Evolutionary conservation across 2,113 vertebrate genomes (phyloP).

Genomic region (Echinops telfairi): DNA sequence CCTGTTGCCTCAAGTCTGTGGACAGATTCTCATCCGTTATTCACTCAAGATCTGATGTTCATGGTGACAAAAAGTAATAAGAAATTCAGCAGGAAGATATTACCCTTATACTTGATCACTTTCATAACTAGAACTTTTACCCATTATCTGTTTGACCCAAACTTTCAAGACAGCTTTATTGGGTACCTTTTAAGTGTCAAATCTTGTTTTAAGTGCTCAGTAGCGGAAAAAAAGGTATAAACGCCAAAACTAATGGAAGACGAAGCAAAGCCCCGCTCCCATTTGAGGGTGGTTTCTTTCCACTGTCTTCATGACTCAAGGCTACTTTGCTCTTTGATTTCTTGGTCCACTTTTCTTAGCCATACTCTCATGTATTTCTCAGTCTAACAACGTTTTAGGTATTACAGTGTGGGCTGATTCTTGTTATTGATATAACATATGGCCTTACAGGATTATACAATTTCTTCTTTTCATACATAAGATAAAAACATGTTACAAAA

Average conservation of each 20-base stretch:
- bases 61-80: background rate
- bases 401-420: constrained; percentile 1
- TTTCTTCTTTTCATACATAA: background rate
- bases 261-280: background rate
- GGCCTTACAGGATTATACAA: background rate
- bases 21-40: background rate
- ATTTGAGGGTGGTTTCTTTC: background rate
- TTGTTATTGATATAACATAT: constrained; percentile 11
- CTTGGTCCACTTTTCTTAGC: background rate
- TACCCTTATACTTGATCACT: background rate
- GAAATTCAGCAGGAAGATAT: background rate
- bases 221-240: background rate
- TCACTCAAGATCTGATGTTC: background rate
- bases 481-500: background rate
- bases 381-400: background rate
- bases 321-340: background rate
- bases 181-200: background rate
- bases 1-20: background rate
- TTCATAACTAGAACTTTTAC: background rate
- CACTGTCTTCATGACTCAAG: background rate
- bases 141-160: background rate
- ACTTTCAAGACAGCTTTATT: background rate
- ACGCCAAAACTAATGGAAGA: background rate
- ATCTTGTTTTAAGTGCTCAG: background rate
- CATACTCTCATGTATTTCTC: background rate